Evolutionary conservation across 2,113 vertebrate species (phyloP).

Genomic region (Phrynosoma platyrhinos): DNA sequence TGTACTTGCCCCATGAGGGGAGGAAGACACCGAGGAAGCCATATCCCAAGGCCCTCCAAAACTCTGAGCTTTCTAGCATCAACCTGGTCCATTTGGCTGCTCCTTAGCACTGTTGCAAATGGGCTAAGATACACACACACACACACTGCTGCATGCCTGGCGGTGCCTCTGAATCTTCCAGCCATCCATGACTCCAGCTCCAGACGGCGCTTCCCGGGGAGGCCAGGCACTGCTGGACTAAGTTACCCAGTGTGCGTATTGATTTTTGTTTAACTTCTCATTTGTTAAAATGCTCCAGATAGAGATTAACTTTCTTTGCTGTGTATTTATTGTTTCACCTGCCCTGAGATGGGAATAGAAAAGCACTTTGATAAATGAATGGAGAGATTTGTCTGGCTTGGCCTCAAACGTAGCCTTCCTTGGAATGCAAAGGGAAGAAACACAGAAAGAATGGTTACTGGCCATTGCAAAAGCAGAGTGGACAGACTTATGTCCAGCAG

Average conservation of each 20-base stretch:
- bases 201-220: rapidly evolving
- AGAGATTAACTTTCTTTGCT: constrained; percentile 44
- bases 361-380: constrained; percentile 3
- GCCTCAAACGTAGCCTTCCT: not conserved
- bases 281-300: constrained; percentile 45
- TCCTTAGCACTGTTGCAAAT: not conserved
- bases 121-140: too few species aligned
- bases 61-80: not conserved
- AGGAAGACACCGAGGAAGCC: too few species aligned
- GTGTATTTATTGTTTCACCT: constrained; percentile 48
- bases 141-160: too few species aligned
- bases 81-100: too few species aligned
- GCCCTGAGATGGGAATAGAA: not conserved
- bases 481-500: not conserved
- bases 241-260: constrained; percentile 14
- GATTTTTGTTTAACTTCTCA: constrained; percentile 57
- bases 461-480: not conserved
- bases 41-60: not conserved
- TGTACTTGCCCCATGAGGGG: too few species aligned
- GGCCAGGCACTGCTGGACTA: not conserved
- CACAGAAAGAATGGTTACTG: not conserved
- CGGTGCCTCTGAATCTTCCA: not conserved
- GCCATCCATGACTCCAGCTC: not conserved
- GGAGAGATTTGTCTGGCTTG: not conserved
- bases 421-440: not conserved